phyloP scores from a whole-genome alignment of 2,888 invertebrate genomes.

The Tipula vernalis region DNA sequence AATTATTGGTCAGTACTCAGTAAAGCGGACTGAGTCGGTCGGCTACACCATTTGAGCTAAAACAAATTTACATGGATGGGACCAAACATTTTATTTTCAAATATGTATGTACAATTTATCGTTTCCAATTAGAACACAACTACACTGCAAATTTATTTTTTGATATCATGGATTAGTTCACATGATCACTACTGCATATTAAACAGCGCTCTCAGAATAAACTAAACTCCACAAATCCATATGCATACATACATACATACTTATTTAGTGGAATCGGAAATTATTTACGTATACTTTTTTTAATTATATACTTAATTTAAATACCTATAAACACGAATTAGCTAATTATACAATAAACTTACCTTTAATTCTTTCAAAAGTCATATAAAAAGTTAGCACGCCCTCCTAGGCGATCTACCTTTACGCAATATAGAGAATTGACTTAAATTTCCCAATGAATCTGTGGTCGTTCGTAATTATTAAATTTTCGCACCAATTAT shows the following conservation, averaged over 20 bases:
- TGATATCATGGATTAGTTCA: background rate
- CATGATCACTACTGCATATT: background rate
- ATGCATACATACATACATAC: background rate
- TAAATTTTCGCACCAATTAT: background rate
- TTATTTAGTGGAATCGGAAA: background rate
- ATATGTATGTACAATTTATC: background rate
- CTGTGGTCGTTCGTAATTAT: background rate
- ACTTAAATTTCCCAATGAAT: background rate
- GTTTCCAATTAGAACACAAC: background rate
- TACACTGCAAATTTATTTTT: background rate
- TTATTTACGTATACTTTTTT: background rate
- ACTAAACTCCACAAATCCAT: too few relatives aligned
- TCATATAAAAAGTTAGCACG: constrained; percentile 76
- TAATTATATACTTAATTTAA: background rate
- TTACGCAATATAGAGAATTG: background rate
- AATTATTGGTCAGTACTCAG: too few relatives aligned
- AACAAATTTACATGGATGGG: too few relatives aligned
- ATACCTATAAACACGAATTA: background rate
- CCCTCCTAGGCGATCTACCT: constrained; percentile 11
- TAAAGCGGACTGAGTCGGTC: too few relatives aligned
- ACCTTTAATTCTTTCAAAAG: constrained; percentile 91
- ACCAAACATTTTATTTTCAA: too few relatives aligned
- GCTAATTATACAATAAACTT: constrained; percentile 32
- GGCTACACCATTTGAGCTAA: too few relatives aligned
- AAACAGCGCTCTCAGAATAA: background rate